Conservation (phyloP, 2,797 vertebrate species). For the Coracias cyanogaster region DNA sequence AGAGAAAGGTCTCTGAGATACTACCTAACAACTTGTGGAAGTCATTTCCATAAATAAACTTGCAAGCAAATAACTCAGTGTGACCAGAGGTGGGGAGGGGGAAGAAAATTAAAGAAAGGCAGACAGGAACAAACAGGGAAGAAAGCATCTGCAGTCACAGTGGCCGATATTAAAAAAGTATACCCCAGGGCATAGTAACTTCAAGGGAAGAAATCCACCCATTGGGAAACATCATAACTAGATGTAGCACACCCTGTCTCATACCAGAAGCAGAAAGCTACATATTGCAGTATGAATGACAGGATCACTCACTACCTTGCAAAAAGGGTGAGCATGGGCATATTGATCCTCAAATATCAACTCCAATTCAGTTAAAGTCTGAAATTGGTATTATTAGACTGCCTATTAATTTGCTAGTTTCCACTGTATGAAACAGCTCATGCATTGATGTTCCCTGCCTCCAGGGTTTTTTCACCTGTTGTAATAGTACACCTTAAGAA, state of each 20-base stretch:
- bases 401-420: not conserved
- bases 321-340: not conserved
- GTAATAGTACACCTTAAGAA: not conserved
- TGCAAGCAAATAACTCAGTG: not conserved
- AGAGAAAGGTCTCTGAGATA: not conserved
- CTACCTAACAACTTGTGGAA: not conserved
- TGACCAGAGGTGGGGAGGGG: not conserved
- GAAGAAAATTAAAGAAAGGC: not conserved
- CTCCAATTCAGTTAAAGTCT: not conserved
- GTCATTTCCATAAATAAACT: not conserved
- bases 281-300: not conserved
- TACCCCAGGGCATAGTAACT: not conserved
- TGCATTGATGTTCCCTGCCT: not conserved
- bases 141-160: not conserved
- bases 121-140: not conserved
- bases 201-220: constrained; percentile 30
- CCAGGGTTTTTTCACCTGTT: not conserved
- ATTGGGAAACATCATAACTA: not conserved
- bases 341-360: not conserved
- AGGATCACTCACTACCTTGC: not conserved
- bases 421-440: rapidly evolving
- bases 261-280: not conserved
- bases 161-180: not conserved
- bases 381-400: not conserved
- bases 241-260: not conserved